A percentile compares a stretch with the other conserved stretches of the same genome.
These are phyloP conservation scores for Cremastinae sp. DNA, from an alignment of 2,888 invertebrate genomes.

Conservation along the genomic window DNA sequence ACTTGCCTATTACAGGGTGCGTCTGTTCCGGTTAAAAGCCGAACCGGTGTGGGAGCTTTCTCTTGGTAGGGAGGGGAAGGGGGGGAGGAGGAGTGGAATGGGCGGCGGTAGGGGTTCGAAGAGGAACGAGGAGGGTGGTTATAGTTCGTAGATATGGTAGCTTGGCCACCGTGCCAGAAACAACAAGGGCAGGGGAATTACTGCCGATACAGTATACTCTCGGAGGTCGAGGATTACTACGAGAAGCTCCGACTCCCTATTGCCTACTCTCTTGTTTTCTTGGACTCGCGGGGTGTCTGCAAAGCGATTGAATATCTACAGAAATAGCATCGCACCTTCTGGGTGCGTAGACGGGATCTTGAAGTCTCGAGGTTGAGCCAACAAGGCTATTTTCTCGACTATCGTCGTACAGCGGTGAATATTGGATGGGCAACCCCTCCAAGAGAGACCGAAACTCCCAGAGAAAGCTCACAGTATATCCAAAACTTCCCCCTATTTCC, in stretches of 20 bases:
- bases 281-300: conserved; percentile 53
- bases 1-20: conserved; percentile 81
- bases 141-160: conserved; percentile 12
- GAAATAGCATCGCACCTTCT: conserved; percentile 1
- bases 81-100: conserved; percentile 22
- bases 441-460: conserved; percentile 45
- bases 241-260: conserved; percentile 51
- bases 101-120: no score
- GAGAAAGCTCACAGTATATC: conserved; percentile 37
- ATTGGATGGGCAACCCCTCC: conserved; percentile 61
- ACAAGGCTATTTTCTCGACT: conserved; percentile 64
- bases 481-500: conserved; percentile 10
- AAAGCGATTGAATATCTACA: conserved; percentile 30
- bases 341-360: conserved; percentile 22
- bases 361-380: conserved; percentile 52
- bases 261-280: conserved; percentile 58
- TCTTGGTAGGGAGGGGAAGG: conserved; percentile 37
- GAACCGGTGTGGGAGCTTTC: conserved; percentile 57
- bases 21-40: conserved; percentile 80
- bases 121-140: conserved; percentile 33
- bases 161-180: conserved; percentile 52
- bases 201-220: conserved; percentile 78
- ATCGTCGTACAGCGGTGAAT: conserved; percentile 57
- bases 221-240: conserved; percentile 78
- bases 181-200: conserved; percentile 77